These are phyloP conservation scores for Drosophila stalkeri DNA, from an alignment of 2,888 invertebrate species.

Conservation along the genomic window DNA sequence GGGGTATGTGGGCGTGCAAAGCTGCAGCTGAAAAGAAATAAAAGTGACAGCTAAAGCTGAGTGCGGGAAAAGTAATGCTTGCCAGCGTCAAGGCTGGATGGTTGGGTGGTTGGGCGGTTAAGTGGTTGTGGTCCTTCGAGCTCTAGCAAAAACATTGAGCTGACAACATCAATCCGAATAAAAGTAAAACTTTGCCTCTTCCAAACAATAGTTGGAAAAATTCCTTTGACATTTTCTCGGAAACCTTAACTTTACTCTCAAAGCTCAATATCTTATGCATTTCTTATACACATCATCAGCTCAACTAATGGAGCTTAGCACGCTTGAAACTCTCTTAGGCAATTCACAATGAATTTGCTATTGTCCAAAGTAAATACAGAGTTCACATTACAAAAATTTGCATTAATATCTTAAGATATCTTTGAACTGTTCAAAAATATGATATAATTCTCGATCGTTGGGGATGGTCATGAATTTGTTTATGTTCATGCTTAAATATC, in stretches of 20 bases:
- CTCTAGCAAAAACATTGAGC: conserved; percentile 27
- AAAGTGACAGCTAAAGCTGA: conserved; percentile 70
- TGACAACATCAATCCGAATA: conserved; percentile 54
- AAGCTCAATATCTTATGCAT: not conserved
- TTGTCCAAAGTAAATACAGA: not conserved
- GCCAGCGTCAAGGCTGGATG: not conserved
- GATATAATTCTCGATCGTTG: too few relatives aligned
- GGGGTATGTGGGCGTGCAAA: conserved; percentile 24
- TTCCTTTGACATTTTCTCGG: conserved; percentile 30
- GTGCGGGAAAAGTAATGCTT: conserved; percentile 23
- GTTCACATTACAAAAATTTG: too few relatives aligned
- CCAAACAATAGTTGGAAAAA: conserved; percentile 50
- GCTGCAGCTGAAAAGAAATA: conserved; percentile 72
- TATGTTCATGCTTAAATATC: too few relatives aligned
- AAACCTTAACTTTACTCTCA: not conserved
- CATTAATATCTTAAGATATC: too few relatives aligned
- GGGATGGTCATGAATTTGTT: too few relatives aligned
- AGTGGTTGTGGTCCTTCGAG: not conserved
- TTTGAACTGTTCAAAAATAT: too few relatives aligned
- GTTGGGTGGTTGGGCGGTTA: conserved; percentile 24
- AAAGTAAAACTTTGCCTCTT: conserved; percentile 42
- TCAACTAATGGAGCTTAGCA: conserved; percentile 1
- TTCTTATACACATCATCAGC: not conserved
- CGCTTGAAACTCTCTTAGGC: not conserved
- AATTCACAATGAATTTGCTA: not conserved